phyloP scores from a whole-genome alignment of 2,797 vertebrate species.

The Mormyrus hasselquistii region DNA sequence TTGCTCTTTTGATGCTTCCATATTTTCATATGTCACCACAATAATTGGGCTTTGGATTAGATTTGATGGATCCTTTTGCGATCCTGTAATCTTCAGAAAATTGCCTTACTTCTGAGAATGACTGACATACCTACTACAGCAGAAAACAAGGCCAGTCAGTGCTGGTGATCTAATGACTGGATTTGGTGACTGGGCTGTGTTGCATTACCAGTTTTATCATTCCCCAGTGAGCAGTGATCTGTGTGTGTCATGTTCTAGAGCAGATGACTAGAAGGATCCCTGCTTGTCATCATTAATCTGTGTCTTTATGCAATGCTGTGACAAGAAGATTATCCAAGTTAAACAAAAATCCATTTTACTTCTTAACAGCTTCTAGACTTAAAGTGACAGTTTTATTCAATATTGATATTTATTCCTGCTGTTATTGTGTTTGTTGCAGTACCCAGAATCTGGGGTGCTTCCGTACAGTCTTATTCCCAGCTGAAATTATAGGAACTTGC shows the following conservation, averaged over 20 bases:
- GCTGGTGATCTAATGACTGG: constrained; percentile 43
- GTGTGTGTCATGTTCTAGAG: constrained; percentile 72
- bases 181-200: constrained; percentile 46
- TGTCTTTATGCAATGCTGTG: constrained; percentile 64
- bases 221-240: constrained; percentile 46
- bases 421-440: neutral
- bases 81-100: constrained; percentile 29
- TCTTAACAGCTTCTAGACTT: constrained; percentile 23
- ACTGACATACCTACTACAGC: constrained; percentile 38
- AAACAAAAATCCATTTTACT: constrained; percentile 20
- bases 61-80: constrained; percentile 11
- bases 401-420: neutral
- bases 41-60: constrained; percentile 17
- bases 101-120: constrained; percentile 24
- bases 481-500: constrained; percentile 48
- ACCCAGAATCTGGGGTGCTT: neutral
- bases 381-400: constrained; percentile 17
- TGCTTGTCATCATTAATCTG: constrained; percentile 78
- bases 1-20: constrained; percentile 2
- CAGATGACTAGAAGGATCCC: constrained; percentile 72
- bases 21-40: constrained; percentile 11
- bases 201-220: constrained; percentile 61
- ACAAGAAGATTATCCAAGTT: constrained; percentile 46
- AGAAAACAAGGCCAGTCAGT: constrained; percentile 39
- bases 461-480: constrained; percentile 46